Evolutionary conservation across 2,797 vertebrate species (phyloP), one percentile per base, ranked within the genome.

Genomic region (Hippoglossus hippoglossus): DNA sequence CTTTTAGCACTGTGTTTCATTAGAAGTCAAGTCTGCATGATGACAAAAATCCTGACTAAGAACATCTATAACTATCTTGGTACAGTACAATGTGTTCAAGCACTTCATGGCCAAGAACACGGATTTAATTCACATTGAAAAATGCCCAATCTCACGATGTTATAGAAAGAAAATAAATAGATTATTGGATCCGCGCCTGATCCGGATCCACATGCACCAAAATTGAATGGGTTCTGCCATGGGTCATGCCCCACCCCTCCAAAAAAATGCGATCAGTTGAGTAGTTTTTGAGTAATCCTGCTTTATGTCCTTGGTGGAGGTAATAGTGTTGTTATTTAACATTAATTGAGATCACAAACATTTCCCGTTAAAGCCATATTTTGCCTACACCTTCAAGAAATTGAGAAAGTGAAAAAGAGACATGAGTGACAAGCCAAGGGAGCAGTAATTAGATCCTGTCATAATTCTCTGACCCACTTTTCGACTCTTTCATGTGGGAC

Each of bases 381-480:
- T 46, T 65, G 54, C 39, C n/a, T 19, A 25, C 24, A 36, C 50
- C 51, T 62, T 44, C 57, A 50, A 41, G 66, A 57, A 70, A 50
- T n/a, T 31, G 41, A 28, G 2, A 21, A 15, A 71, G 26, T 57
- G 13, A 19, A 51, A 25, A 25, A 22, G 10, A 67, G 21, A 63
- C 64, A 81, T 67, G 41, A 60, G 54, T 67, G 67, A 60, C 62
- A 71, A 36, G 44, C 52, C 61, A 68, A 22, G 46, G 61, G 53
- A 56, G 51, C 44, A 64, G 67, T 77, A 81, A 85, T 77, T 72
- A 70, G 79, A 85, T 75, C 73, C 56, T 71, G 71, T 75, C 28
- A 68, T 80, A 81, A 79, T 81, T 79, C 57, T 73, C 41, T 86
- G 72, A 77, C 79, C 77, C 64, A 76, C 61, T 82, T 80, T 77